Evolutionary conservation across 2,113 vertebrate genomes (phyloP).

Genomic region (Caloenas nicobarica): DNA sequence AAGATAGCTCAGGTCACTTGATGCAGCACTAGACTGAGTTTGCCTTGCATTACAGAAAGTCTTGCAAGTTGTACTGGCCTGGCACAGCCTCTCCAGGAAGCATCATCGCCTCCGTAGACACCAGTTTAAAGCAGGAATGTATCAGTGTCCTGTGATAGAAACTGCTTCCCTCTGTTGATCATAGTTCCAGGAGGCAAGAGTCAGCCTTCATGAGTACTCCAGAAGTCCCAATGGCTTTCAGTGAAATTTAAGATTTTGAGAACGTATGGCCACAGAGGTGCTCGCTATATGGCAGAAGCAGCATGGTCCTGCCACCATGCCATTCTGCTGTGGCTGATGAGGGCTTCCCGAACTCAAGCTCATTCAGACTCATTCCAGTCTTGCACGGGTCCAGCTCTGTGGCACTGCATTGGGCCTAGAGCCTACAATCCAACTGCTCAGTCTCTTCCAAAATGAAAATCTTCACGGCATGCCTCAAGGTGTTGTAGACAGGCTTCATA

Average conservation of each 20-base stretch:
- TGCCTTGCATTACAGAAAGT: neutral
- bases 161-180: neutral
- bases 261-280: neutral
- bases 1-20: neutral
- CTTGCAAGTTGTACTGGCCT: neutral
- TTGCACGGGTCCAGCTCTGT: neutral
- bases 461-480: neutral
- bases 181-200: neutral
- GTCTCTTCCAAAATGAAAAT: neutral
- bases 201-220: neutral
- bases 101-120: neutral
- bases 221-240: neutral
- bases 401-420: neutral
- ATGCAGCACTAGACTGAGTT: neutral
- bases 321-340: neutral
- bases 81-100: neutral
- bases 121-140: neutral
- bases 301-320: neutral
- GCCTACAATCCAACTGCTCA: neutral
- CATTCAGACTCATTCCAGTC: neutral
- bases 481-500: neutral
- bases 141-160: neutral
- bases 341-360: neutral
- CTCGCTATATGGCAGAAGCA: neutral
- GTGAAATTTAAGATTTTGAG: neutral